Evolutionary conservation across 2,113 vertebrate species (phyloP), one percentile per base, ranked within the genome.

Genomic region (Prochilodus magdalenae): DNA sequence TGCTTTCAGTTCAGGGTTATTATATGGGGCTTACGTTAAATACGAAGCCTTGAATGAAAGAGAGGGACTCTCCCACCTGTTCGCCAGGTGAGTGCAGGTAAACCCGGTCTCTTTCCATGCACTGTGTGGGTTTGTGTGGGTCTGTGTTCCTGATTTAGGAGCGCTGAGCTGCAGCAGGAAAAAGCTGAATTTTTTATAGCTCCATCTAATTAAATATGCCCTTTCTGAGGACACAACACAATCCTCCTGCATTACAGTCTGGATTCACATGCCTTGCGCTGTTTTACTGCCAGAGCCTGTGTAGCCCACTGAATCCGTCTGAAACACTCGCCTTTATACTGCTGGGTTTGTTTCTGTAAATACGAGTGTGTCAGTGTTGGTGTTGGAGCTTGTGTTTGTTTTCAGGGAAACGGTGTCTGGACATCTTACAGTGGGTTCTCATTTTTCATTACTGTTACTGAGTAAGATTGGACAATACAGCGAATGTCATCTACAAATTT

Each of bases 151-250:
- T 73, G 60, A 49, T 62, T 69, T 14, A 1, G 6, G 22, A 53
- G 53, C 63, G 26, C 63, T 26, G n/a, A 78, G 85, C 75, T 33
- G 51, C 70, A 66, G 69, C 63, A 78, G 73, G 69, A 74, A 63
- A 33, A 67, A 15, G 3, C 22, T 86, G 75, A 88, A 86, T 82
- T 59, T 88, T 88, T 88, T 60, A 86, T 84, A 18, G 0, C 15
- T 24, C 18, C 47, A 24, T 62, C 53, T 84, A 78, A 86, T 86
- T 84, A 84, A 79, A 29, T 77, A 82, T 82, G 86, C 84, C 84
- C 76, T 88, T 86, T 83, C 82, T 82, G 40, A 30, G 36, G 33
- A 62, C 59, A 70, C 29, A 73, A 13, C 44, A 65, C 27, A 53
- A 1, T 33, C 70, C 26, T 60, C 62, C 24, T 15, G 40, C 16